Conservation (phyloP, 2,888 invertebrate species). For the Branchinecta sandiegonensis region DNA sequence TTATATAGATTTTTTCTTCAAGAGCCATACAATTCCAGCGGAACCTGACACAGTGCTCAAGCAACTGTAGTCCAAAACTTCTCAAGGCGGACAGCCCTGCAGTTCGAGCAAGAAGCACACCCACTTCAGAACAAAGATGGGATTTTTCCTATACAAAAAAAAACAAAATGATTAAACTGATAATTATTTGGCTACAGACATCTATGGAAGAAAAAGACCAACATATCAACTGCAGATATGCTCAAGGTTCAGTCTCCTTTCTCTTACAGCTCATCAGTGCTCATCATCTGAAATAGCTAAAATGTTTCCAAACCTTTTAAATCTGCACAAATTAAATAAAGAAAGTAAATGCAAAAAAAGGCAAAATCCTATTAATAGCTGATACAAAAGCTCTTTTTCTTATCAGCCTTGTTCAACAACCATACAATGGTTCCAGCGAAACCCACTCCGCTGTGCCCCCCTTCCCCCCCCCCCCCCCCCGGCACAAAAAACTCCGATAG, state of each 20-base stretch:
- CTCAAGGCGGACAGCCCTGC: conserved; percentile 62
- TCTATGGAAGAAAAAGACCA: neutral
- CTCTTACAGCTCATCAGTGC: too few relatives aligned
- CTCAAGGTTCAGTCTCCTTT: too few relatives aligned
- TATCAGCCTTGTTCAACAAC: too few relatives aligned
- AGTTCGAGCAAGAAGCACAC: conserved; percentile 56
- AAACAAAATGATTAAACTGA: neutral
- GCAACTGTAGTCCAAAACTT: conserved; percentile 79
- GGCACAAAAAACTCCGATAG: too few relatives aligned
- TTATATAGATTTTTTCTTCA: conserved; percentile 41
- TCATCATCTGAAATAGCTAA: too few relatives aligned
- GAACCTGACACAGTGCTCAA: conserved; percentile 86
- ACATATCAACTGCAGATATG: too few relatives aligned
- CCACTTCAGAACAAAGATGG: conserved; percentile 73
- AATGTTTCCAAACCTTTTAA: neutral
- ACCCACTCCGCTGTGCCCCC: too few relatives aligned
- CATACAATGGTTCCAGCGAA: too few relatives aligned
- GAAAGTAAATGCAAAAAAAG: too few relatives aligned
- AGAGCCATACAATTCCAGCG: conserved; percentile 78
- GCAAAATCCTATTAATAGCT: too few relatives aligned
- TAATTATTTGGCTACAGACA: neutral
- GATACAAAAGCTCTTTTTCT: too few relatives aligned
- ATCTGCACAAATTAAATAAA: neutral
- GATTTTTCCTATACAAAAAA: conserved; percentile 49
- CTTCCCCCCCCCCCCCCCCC: too few relatives aligned